These are phyloP conservation scores for Chrysodeixis includens DNA, from an alignment of 2,888 invertebrate genomes.

Conservation along the genomic window DNA sequence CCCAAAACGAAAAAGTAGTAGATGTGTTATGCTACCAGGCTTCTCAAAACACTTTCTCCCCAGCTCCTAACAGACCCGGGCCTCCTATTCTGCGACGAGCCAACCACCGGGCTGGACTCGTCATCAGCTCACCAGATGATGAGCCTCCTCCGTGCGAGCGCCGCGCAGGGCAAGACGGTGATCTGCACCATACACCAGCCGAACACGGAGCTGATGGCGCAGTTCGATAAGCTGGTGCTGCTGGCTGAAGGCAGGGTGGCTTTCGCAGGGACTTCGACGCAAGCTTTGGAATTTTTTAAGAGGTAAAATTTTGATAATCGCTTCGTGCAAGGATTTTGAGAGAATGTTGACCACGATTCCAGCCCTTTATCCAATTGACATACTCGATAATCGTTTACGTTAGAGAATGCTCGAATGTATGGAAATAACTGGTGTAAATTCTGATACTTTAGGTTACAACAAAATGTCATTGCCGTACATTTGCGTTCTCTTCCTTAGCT, in stretches of 20 bases:
- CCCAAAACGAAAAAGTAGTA: not conserved
- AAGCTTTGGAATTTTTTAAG: constrained; percentile 87
- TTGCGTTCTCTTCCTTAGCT: too few relatives aligned
- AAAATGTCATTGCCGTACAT: too few relatives aligned
- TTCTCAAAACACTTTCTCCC: constrained; percentile 27
- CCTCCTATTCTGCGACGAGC: constrained; percentile 98
- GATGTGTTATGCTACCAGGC: not conserved
- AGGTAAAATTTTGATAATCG: constrained; percentile 80
- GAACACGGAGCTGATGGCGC: constrained; percentile 94
- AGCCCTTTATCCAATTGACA: too few relatives aligned
- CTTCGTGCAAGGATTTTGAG: too few relatives aligned
- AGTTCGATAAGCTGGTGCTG: constrained; percentile 94
- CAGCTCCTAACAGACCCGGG: constrained; percentile 96
- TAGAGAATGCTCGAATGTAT: too few relatives aligned
- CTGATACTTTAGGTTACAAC: too few relatives aligned
- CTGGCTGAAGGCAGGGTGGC: constrained; percentile 96
- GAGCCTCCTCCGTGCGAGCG: constrained; percentile 91
- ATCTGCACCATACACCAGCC: constrained; percentile 98
- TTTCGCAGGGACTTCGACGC: constrained; percentile 92
- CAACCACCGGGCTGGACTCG: constrained; percentile 97
- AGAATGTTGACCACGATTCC: too few relatives aligned
- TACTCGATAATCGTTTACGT: too few relatives aligned
- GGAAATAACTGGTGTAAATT: too few relatives aligned
- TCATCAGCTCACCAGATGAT: constrained; percentile 97
- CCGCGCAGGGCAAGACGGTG: constrained; percentile 94